Percentiles rank a stretch among this genome's conserved stretches.
These are phyloP conservation scores for Callimorpha dominula DNA, from an alignment of 2,888 invertebrate species.

Conservation along the genomic window DNA sequence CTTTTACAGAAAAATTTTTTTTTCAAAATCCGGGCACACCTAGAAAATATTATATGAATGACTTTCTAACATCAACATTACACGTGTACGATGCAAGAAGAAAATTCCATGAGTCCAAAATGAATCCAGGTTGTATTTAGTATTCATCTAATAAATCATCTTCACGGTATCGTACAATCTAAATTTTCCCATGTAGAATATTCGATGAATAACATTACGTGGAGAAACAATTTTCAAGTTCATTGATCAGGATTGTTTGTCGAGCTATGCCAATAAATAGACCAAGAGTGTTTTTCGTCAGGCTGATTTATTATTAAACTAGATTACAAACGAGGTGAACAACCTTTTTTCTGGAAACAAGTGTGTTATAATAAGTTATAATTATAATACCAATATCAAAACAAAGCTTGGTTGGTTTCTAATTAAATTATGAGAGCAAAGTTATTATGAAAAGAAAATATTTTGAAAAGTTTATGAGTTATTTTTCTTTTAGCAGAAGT, in stretches of 20 bases:
- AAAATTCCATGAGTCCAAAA: too few species aligned
- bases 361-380: too few species aligned
- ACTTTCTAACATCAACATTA: too few species aligned
- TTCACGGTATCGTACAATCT: constrained; percentile 2
- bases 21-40: too few species aligned
- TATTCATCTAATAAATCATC: too few species aligned
- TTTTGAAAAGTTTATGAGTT: background rate
- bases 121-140: too few species aligned
- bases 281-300: constrained; percentile 26
- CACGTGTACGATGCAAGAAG: too few species aligned
- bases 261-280: constrained; percentile 9
- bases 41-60: too few species aligned
- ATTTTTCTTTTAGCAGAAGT: background rate
- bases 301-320: constrained; percentile 15
- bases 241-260: constrained; percentile 49
- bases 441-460: background rate
- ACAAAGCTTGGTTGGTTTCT: constrained; percentile 2
- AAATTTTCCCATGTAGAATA: constrained; percentile 8
- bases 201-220: constrained; percentile 40
- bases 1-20: too few species aligned
- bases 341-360: constrained; percentile 1
- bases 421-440: background rate
- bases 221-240: constrained; percentile 48
- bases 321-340: constrained; percentile 2
- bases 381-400: background rate